phyloP scores from a whole-genome alignment of 2,888 invertebrate species.

The Chaitophorus viminalis region DNA sequence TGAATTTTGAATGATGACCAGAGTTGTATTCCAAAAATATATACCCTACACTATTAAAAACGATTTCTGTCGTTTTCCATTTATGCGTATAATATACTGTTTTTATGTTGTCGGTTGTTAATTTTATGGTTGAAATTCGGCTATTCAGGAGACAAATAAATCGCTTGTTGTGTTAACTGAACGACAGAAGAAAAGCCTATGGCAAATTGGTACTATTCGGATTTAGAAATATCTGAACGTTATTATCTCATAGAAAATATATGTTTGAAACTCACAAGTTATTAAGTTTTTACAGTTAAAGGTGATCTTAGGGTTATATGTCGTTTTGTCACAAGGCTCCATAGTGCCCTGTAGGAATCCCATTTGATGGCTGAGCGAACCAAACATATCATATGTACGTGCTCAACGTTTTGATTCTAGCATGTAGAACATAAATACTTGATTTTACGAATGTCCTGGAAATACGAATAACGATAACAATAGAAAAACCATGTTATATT shows the following conservation, averaged over 20 bases:
- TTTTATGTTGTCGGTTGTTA: constrained; percentile 28
- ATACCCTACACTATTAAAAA: not conserved
- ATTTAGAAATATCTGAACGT: constrained; percentile 29
- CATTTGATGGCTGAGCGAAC: constrained; percentile 20
- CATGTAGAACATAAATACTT: not conserved
- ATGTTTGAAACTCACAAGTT: constrained; percentile 22
- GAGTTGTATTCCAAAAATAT: not conserved
- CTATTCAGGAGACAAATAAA: constrained; percentile 21
- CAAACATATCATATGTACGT: constrained; percentile 34
- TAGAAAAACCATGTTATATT: not conserved
- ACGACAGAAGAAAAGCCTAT: not conserved
- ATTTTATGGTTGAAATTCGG: not conserved
- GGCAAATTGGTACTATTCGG: not conserved
- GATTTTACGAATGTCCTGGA: constrained; percentile 5
- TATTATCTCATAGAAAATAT: constrained; percentile 27
- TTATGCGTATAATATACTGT: constrained; percentile 27
- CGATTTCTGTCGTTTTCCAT: not conserved
- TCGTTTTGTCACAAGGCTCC: not conserved
- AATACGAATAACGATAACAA: constrained; percentile 29
- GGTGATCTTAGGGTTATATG: not conserved
- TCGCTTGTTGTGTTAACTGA: not conserved
- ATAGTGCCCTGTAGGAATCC: not conserved
- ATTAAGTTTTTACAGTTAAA: constrained; percentile 10
- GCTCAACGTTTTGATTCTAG: constrained; percentile 26
- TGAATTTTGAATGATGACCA: constrained; percentile 24